Conservation (phyloP, 2,888 invertebrate genomes). For the Phorcus lineatus region DNA sequence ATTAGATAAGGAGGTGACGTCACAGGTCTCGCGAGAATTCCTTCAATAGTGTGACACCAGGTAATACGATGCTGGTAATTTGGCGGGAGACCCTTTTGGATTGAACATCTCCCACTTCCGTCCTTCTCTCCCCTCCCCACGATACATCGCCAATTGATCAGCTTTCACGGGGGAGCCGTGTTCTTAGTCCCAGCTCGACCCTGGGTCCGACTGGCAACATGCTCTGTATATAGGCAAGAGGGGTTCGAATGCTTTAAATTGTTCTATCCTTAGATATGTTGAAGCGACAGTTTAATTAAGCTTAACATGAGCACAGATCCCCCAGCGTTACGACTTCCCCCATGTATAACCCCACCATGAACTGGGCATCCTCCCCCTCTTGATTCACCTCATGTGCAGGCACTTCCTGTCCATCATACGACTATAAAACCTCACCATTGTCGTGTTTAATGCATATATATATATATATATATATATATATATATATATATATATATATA, state of each 20-base stretch:
- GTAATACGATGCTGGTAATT: slow-evolving; percentile 10
- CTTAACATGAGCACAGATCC: too few relatives aligned
- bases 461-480: too few relatives aligned
- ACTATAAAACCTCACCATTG: too few relatives aligned
- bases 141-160: slow-evolving; percentile 9
- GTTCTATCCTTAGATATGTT: not conserved
- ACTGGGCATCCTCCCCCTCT: too few relatives aligned
- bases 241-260: not conserved
- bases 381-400: too few relatives aligned
- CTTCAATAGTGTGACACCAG: slow-evolving; percentile 13
- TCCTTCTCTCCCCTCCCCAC: not conserved
- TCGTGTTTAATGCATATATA: too few relatives aligned
- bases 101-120: not conserved
- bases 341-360: too few relatives aligned
- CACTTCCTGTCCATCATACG: too few relatives aligned
- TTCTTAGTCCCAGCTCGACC: slow-evolving; percentile 38
- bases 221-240: slow-evolving; percentile 17
- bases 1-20: slow-evolving; percentile 10
- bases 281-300: not conserved
- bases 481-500: too few relatives aligned
- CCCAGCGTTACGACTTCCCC: too few relatives aligned
- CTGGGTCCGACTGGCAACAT: slow-evolving; percentile 50
- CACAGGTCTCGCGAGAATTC: slow-evolving; percentile 3
- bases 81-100: not conserved
- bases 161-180: slow-evolving; percentile 21